phyloP scores from a whole-genome alignment of 2,113 vertebrate species.

The Oryzias curvinotus region DNA sequence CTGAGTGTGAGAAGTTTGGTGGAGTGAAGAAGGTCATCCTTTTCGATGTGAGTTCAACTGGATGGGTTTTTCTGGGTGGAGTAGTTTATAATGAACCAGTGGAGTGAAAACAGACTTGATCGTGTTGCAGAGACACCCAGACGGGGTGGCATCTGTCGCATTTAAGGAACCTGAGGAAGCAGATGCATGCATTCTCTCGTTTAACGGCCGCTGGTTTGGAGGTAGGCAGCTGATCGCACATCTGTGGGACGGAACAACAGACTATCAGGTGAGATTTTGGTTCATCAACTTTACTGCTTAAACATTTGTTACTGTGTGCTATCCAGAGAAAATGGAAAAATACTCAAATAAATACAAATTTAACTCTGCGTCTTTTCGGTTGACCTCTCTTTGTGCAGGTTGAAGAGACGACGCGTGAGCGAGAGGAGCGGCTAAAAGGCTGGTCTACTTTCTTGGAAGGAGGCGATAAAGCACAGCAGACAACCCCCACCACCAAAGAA shows the following conservation, averaged over 20 bases:
- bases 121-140: conserved; percentile 87
- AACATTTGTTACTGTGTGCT: too few relatives aligned
- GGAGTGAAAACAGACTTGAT: conserved; percentile 30
- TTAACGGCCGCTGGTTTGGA: conserved; percentile 95
- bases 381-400: conserved; percentile 72
- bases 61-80: neutral
- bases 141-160: conserved; percentile 92
- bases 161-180: conserved; percentile 89
- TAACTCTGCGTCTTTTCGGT: neutral
- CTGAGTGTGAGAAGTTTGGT: conserved; percentile 96
- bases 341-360: too few relatives aligned
- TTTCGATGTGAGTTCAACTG: conserved; percentile 89
- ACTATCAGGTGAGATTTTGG: conserved; percentile 85
- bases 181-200: conserved; percentile 82
- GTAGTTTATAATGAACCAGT: neutral
- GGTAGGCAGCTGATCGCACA: conserved; percentile 87
- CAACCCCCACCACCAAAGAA: conserved; percentile 7
- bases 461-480: conserved; percentile 44
- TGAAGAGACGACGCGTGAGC: conserved; percentile 92
- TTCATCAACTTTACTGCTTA: too few relatives aligned
- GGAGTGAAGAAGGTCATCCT: conserved; percentile 94
- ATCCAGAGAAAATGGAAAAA: too few relatives aligned
- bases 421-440: conserved; percentile 91
- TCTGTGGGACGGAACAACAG: conserved; percentile 90
- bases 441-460: conserved; percentile 85